phyloP scores from a whole-genome alignment of 1,140 invertebrate genomes.

The Choristoneura fumiferana region DNA sequence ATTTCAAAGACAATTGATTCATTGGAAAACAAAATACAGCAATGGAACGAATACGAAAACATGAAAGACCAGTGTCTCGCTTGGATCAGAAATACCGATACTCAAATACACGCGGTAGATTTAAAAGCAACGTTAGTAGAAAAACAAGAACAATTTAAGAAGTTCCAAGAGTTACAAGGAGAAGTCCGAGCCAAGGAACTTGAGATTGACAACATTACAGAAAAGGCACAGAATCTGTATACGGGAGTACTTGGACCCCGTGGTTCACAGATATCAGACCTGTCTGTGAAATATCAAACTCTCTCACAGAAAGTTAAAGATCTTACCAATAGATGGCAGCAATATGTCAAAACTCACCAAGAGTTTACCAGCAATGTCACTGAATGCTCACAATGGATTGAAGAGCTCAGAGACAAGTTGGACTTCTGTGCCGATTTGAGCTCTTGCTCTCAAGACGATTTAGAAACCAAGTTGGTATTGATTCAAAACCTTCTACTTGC shows the following conservation, averaged over 20 bases:
- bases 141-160: conserved; percentile 91
- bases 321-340: conserved; percentile 92
- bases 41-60: conserved; percentile 95
- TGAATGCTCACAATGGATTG: conserved; percentile 91
- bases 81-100: conserved; percentile 95
- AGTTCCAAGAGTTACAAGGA: conserved; percentile 89
- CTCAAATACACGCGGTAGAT: conserved; percentile 92
- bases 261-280: conserved; percentile 89
- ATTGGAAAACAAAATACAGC: conserved; percentile 89
- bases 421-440: conserved; percentile 90
- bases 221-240: conserved; percentile 91
- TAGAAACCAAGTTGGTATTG: conserved; percentile 90
- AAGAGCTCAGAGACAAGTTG: conserved; percentile 90
- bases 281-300: conserved; percentile 94
- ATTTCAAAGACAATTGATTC: conserved; percentile 88
- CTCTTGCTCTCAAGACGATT: conserved; percentile 89
- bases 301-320: conserved; percentile 95
- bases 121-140: conserved; percentile 90
- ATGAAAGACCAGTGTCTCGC: conserved; percentile 89
- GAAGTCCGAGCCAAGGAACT: conserved; percentile 94
- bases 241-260: conserved; percentile 82
- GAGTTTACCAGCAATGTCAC: conserved; percentile 90
- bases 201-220: conserved; percentile 95
- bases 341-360: conserved; percentile 93
- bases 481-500: conserved; percentile 92